Base-by-base conservation (phyloP, 2,113 vertebrate genomes). In the Melanocharis versteri region DNA sequence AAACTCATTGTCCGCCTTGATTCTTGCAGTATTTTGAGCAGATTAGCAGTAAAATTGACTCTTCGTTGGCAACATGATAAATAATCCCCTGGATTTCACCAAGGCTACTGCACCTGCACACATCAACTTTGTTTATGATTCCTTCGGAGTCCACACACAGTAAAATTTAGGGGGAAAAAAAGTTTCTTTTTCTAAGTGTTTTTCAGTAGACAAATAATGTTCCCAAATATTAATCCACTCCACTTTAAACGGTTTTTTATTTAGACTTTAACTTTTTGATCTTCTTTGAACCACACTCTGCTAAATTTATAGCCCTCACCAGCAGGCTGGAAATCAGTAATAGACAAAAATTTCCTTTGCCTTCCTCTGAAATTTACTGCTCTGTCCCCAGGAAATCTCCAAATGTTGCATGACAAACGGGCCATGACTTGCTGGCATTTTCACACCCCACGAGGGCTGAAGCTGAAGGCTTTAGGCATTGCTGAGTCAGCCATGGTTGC, bases 351-450 rank as follows among this genome's bases (percentile, higher is more conserved):
- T 20, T 53, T 72, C 66, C 18, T 87, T 76, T 80, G 56, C 24
- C 30, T 58, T 44, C 39, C 13, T 56, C 58, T 28, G 51, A 90
- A 93, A 94, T 90, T 88, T 90, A 93, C 65, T 80, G 64, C 68
- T 92, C 62, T 65, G 37, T 90, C 76, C 91, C 76, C 54, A 83
- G 56, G 54, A 96, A 93, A 82, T 80, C 79, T 86, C 72, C 68
- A 90, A 88, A 70, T 1, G 0, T 17, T 73, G 33, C 76, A 51
- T 80, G 87, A 93, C 27, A 85, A 93, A 97, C 1, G 12, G 40
- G 17, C 64, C 68, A 28, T 62, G 24, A 66, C 68, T 94, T 91
- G 66, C 51, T 28, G 54, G 35, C 56, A 54, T 47, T 96, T 68
- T 76, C 77, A 56, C 54, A 50, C 4, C 91, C 30, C 70, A 62